Evolutionary conservation across 2,888 invertebrate genomes (phyloP), one percentile per base, ranked within the genome.

Genomic region (Pyrrhosoma nymphula): DNA sequence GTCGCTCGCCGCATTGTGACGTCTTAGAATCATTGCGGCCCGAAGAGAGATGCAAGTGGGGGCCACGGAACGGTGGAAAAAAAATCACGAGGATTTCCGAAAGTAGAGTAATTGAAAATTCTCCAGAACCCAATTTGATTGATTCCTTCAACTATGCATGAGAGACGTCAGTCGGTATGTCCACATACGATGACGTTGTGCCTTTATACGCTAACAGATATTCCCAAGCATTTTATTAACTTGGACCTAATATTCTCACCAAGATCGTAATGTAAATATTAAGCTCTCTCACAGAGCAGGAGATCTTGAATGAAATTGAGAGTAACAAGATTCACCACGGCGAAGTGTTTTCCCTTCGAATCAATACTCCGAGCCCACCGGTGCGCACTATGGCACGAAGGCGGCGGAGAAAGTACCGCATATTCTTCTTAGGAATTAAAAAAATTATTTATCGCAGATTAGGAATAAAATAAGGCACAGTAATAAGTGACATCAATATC

Each of bases 331-430:
- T 60, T 55, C 26, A 88, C 88, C 23, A 30, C 18, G 69, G n/a
- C 60, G 35, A 63, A 69, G 75, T 93, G 26, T n/a, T 55, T 69
- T 4, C 30, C 69, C 23, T n/a, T 30, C 82, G 69, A 93, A 93
- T 93, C 93, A 93, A 93, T 93, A 93, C 93, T 63, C 69, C 47
- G 35, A 26, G 75, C 39, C n/a, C 18, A 93, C 69, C 35, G 47
- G 23, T 16, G 93, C 69, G 69, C 93, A 47, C 26, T 23, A 47
- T 35, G 63, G 55, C 30, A n/a, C 69, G 47, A 93, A 55, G n/a
- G 14, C 26, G 47, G 16, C 26, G 35, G 35, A 63, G 16, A n/a
- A 55, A 20, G 2, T 47, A 14, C 39, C 26, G 23, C 47, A 10
- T 26, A 26, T 26, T n/a, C 69, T 69, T 23, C 4, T 35, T 14